Evolutionary conservation across 2,797 vertebrate species (phyloP).

Genomic region (Tragopan temminckii): DNA sequence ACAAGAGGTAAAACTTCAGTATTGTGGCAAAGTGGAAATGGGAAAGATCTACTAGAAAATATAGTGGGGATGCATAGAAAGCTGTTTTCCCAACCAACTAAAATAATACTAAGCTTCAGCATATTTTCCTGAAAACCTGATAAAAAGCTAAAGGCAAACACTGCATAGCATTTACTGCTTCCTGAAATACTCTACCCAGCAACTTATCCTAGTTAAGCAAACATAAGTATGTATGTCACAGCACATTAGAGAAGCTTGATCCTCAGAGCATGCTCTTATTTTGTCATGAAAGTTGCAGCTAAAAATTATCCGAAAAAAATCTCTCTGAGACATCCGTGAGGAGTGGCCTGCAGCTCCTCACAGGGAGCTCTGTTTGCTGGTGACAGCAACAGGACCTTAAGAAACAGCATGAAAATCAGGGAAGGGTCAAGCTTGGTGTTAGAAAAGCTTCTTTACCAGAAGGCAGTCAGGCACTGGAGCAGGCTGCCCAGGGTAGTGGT

Average conservation of each 20-base stretch:
- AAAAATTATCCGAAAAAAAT: not conserved
- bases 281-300: not conserved
- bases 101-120: not conserved
- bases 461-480: not conserved
- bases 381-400: not conserved
- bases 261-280: not conserved
- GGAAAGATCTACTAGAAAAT: not conserved
- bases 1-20: accelerated
- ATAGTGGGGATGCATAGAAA: not conserved
- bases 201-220: not conserved
- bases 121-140: not conserved
- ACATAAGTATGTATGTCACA: not conserved
- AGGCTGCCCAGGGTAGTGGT: not conserved
- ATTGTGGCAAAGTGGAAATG: not conserved
- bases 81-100: not conserved
- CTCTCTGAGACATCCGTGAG: no score
- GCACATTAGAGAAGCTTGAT: not conserved
- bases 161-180: not conserved
- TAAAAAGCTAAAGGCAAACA: not conserved
- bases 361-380: not conserved
- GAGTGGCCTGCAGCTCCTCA: not conserved
- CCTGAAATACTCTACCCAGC: not conserved
- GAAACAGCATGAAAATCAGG: not conserved
- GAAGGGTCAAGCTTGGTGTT: not conserved
- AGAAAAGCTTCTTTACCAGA: not conserved